These are phyloP conservation scores for Eufriesea mexicana DNA, from an alignment of 1,140 invertebrate species.

Conservation along the genomic window DNA sequence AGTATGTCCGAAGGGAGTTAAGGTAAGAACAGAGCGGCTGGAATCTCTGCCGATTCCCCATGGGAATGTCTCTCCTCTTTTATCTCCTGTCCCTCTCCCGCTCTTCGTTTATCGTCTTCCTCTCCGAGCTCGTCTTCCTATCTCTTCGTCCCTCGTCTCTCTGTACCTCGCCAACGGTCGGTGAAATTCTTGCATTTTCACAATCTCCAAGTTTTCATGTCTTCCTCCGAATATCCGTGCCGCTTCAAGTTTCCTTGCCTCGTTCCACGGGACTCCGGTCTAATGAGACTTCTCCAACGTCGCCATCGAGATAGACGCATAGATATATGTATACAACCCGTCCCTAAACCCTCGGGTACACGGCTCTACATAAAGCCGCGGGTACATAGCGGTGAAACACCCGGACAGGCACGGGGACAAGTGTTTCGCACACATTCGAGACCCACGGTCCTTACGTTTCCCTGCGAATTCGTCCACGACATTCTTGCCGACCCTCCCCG, in stretches of 20 bases:
- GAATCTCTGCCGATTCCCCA: slow-evolving; percentile 14
- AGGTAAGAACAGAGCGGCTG: slow-evolving; percentile 19
- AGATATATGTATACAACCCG: slow-evolving; percentile 27
- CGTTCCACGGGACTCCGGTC: slow-evolving; percentile 67
- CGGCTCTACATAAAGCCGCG: not conserved
- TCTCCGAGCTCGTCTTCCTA: not conserved
- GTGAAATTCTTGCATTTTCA: slow-evolving; percentile 77
- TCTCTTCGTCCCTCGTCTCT: not conserved
- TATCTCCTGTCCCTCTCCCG: slow-evolving; percentile 9
- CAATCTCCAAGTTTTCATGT: slow-evolving; percentile 81
- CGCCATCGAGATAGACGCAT: slow-evolving; percentile 70
- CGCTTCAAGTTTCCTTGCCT: slow-evolving; percentile 62
- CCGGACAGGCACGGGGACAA: not conserved
- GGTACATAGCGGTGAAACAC: slow-evolving; percentile 6
- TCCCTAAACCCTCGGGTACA: slow-evolving; percentile 51
- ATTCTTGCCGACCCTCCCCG: slow-evolving; percentile 42
- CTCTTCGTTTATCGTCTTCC: not conserved
- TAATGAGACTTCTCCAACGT: slow-evolving; percentile 75
- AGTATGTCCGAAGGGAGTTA: slow-evolving; percentile 29
- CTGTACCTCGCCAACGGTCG: slow-evolving; percentile 14
- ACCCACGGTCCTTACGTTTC: slow-evolving; percentile 22
- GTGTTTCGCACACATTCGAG: slow-evolving; percentile 31
- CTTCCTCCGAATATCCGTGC: slow-evolving; percentile 72
- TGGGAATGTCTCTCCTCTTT: slow-evolving; percentile 9
- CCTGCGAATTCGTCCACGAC: slow-evolving; percentile 52